These are phyloP conservation scores for Nanorana parkeri DNA, from an alignment of 2,113 vertebrate genomes.

Conservation along the genomic window DNA sequence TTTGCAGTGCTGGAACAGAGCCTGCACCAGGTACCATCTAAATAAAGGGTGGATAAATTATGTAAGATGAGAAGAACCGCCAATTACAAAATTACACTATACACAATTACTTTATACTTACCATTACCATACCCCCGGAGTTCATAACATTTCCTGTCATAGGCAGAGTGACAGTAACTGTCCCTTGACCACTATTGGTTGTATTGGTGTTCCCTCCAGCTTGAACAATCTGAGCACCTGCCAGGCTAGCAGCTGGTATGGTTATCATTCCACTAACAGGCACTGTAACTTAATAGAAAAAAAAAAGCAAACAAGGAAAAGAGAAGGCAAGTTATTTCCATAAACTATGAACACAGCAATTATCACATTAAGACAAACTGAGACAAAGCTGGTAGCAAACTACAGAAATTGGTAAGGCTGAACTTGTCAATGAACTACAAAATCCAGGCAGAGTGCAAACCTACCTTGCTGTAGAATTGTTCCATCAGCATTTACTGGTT, in stretches of 20 bases:
- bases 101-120: slow-evolving; percentile 68
- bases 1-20: slow-evolving; percentile 90
- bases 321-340: slow-evolving; percentile 79
- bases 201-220: slow-evolving; percentile 92
- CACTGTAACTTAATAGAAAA: slow-evolving; percentile 81
- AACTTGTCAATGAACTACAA: background rate
- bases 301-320: slow-evolving; percentile 63
- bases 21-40: slow-evolving; percentile 96
- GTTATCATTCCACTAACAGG: slow-evolving; percentile 97
- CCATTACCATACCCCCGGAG: slow-evolving; percentile 98
- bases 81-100: background rate
- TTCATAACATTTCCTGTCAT: slow-evolving; percentile 97
- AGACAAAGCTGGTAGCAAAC: background rate
- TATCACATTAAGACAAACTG: background rate
- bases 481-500: slow-evolving; percentile 96
- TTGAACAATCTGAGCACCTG: slow-evolving; percentile 96
- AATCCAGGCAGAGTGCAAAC: background rate
- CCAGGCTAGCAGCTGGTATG: slow-evolving; percentile 94
- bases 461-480: slow-evolving; percentile 97
- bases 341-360: background rate
- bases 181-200: slow-evolving; percentile 95
- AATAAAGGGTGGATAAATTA: background rate
- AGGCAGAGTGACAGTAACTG: slow-evolving; percentile 96
- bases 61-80: background rate
- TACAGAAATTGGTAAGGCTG: too few relatives aligned